Percentiles rank a stretch among this genome's conserved stretches.
These are phyloP conservation scores for Caligus rogercresseyi DNA, from an alignment of 1,140 invertebrate genomes.

Conservation along the genomic window DNA sequence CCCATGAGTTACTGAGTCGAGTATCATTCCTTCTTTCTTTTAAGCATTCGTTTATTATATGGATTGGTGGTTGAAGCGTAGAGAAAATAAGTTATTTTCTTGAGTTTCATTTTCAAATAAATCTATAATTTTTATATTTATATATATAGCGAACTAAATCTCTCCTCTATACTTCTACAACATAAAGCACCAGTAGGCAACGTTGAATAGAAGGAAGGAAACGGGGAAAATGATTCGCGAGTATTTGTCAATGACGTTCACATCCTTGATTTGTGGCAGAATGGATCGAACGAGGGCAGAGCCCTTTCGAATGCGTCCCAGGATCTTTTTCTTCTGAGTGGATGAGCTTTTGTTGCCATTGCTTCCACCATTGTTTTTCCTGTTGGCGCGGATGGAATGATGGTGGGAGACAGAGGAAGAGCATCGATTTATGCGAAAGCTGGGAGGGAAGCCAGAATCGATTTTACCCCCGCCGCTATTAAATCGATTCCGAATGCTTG, in stretches of 20 bases:
- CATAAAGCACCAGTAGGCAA: constrained; percentile 83
- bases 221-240: constrained; percentile 83
- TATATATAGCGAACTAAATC: neutral
- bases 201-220: constrained; percentile 81
- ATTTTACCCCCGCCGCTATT: neutral
- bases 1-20: too few relatives aligned
- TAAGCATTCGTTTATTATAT: too few relatives aligned
- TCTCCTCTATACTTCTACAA: constrained; percentile 33
- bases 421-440: constrained; percentile 49
- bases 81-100: too few relatives aligned
- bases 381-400: constrained; percentile 20
- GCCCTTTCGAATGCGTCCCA: constrained; percentile 23
- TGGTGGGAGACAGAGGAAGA: constrained; percentile 28
- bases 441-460: constrained; percentile 43
- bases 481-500: constrained; percentile 47
- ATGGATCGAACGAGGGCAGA: constrained; percentile 26
- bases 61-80: too few relatives aligned
- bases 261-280: constrained; percentile 84
- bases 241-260: constrained; percentile 92
- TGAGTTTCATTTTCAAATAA: neutral
- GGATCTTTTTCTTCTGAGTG: constrained; percentile 7
- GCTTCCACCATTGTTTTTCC: neutral
- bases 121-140: neutral
- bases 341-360: constrained; percentile 1
- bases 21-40: too few relatives aligned